Evolutionary conservation across 2,888 invertebrate genomes (phyloP).

Genomic region (Abscondita cerata): DNA sequence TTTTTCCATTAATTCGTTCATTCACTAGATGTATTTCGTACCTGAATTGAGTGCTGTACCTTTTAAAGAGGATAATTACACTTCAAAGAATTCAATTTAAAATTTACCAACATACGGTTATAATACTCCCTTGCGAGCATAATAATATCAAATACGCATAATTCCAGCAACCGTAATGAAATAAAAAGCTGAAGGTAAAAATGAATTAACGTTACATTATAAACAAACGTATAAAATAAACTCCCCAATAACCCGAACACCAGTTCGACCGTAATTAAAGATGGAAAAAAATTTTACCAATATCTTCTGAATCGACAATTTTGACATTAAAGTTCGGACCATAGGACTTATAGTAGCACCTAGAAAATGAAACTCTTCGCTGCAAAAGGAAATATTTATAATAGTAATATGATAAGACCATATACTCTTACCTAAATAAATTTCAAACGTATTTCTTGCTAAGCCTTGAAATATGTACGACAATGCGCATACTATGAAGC

Average conservation of each 20-base stretch:
- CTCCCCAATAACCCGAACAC: slow-evolving; percentile 67
- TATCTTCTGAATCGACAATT: slow-evolving; percentile 65
- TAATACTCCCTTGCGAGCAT: no score
- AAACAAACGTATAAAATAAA: slow-evolving; percentile 70
- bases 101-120: no score
- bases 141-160: no score
- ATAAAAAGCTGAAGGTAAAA: slow-evolving; percentile 67
- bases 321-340: slow-evolving; percentile 68
- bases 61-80: no score
- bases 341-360: slow-evolving; percentile 65
- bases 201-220: slow-evolving; percentile 64
- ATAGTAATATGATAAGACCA: no score
- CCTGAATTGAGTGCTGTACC: no score
- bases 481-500: slow-evolving; percentile 45
- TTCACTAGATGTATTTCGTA: no score
- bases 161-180: no score
- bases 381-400: no score
- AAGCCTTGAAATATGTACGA: slow-evolving; percentile 52
- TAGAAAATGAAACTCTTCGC: slow-evolving; percentile 52
- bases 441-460: slow-evolving; percentile 59
- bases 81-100: no score
- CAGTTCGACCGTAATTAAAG: slow-evolving; percentile 72
- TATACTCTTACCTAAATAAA: slow-evolving; percentile 64
- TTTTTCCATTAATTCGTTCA: no score
- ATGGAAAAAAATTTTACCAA: slow-evolving; percentile 70